Percentiles rank a stretch among this genome's conserved stretches.
Conservation (phyloP, 2,888 invertebrate species). For the Melanotus villosus region DNA sequence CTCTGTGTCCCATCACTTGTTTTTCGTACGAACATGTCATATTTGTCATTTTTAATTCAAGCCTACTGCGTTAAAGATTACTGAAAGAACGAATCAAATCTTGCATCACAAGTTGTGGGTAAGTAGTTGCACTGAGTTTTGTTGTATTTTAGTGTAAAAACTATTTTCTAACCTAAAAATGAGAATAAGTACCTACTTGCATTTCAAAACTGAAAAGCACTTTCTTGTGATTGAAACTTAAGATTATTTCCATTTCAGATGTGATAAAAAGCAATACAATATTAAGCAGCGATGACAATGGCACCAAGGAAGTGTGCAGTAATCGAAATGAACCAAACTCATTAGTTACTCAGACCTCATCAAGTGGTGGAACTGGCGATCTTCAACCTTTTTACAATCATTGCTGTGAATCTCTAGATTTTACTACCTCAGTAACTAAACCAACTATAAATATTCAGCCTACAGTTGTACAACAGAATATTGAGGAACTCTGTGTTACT, state of each 20-base stretch:
- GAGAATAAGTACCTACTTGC: background rate
- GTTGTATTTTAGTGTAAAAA: background rate
- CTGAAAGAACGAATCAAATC: no score
- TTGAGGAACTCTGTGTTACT: background rate
- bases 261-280: background rate
- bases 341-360: no score
- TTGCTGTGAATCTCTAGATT: conserved; percentile 5
- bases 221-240: conserved; percentile 2
- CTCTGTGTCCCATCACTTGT: no score
- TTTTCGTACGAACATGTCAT: no score
- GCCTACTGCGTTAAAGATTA: no score
- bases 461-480: background rate
- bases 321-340: no score
- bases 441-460: conserved; percentile 6
- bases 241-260: background rate
- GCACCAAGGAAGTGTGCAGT: no score
- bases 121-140: conserved; percentile 2
- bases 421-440: background rate
- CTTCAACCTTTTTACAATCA: conserved; percentile 1
- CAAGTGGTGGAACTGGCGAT: no score
- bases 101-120: background rate
- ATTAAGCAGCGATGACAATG: background rate
- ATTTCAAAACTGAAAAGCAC: background rate
- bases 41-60: no score
- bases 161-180: conserved; percentile 12